Evolutionary conservation across 2,888 invertebrate genomes (phyloP).

Genomic region (Carterocephalus palaemon): DNA sequence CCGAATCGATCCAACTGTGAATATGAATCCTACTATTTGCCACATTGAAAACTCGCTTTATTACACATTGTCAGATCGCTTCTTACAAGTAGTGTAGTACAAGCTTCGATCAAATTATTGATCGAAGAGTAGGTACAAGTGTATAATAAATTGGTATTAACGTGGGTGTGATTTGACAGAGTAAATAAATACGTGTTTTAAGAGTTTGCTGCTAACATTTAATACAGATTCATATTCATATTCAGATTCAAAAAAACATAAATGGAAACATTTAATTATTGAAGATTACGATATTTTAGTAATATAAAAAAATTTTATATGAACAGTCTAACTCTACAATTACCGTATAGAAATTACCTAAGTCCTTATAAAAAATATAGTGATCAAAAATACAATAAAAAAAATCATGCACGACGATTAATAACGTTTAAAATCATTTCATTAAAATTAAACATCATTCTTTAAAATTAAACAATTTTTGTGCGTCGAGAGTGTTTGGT

Average conservation of each 20-base stretch:
- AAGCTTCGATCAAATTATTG: too few species aligned
- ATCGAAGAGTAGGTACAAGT: too few species aligned
- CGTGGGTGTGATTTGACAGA: background rate
- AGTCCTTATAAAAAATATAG: too few species aligned
- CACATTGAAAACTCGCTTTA: constrained; percentile 56
- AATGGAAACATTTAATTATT: too few species aligned
- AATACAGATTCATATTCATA: background rate
- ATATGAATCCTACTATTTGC: constrained; percentile 65
- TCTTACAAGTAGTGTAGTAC: constrained; percentile 4
- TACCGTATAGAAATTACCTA: too few species aligned
- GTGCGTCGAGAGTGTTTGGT: constrained; percentile 29
- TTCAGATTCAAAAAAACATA: too few species aligned
- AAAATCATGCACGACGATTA: too few species aligned
- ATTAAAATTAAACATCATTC: background rate
- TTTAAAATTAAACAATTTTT: constrained; percentile 9
- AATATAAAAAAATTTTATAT: too few species aligned
- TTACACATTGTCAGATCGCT: constrained; percentile 35
- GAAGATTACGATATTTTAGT: too few species aligned
- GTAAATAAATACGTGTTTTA: background rate
- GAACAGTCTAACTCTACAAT: too few species aligned
- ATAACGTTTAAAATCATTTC: background rate
- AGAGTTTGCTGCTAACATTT: background rate
- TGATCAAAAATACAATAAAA: too few species aligned
- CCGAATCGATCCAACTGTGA: constrained; percentile 47
- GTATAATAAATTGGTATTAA: constrained; percentile 26